Evolutionary conservation across 2,113 vertebrate species (phyloP).

Genomic region (Ceuthmochares aereus): DNA sequence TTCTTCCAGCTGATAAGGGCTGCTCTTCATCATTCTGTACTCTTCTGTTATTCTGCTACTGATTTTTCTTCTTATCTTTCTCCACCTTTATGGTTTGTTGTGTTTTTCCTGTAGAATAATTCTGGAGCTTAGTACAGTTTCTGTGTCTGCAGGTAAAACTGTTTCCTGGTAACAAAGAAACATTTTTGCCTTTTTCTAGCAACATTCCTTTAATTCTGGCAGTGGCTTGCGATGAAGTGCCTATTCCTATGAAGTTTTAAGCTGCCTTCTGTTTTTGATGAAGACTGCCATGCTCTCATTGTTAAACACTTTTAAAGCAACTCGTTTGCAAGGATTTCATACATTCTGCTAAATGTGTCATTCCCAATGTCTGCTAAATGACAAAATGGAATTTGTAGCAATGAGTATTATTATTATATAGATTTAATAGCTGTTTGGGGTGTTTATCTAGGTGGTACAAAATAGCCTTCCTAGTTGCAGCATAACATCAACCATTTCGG

Average conservation of each 20-base stretch:
- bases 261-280: too few relatives aligned
- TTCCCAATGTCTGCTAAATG: too few relatives aligned
- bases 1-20: conserved; percentile 15
- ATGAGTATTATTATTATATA: too few relatives aligned
- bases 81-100: not conserved
- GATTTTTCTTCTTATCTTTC: conserved; percentile 56
- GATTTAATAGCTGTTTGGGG: too few relatives aligned
- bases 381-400: too few relatives aligned
- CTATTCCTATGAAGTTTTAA: not conserved
- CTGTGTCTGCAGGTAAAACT: conserved; percentile 69
- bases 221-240: conserved; percentile 28
- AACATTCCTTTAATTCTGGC: not conserved
- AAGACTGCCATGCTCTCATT: too few relatives aligned
- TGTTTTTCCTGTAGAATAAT: conserved; percentile 39
- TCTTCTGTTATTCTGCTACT: conserved; percentile 30
- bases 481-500: too few relatives aligned
- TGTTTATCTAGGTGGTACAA: too few relatives aligned
- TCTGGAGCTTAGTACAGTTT: conserved; percentile 50
- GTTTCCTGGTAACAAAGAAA: conserved; percentile 18
- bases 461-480: too few relatives aligned
- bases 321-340: too few relatives aligned
- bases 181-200: conserved; percentile 20
- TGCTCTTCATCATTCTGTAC: conserved; percentile 9
- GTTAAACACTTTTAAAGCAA: too few relatives aligned
- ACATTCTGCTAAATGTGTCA: too few relatives aligned